Conservation (phyloP, 2,797 vertebrate genomes). For the Lemur catta region DNA sequence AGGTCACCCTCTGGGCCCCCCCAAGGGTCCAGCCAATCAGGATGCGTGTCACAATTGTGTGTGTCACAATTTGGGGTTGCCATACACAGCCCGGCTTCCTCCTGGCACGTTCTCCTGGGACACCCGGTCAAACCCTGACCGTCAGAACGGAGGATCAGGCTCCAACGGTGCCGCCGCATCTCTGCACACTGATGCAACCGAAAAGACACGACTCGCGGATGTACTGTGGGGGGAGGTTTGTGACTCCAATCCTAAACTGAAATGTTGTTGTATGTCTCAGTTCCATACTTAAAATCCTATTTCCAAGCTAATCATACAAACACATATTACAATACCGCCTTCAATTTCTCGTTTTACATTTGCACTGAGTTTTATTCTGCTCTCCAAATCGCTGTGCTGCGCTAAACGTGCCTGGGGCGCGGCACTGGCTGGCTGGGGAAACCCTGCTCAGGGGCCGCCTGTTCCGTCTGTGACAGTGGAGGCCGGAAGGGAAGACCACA, state of each 20-base stretch:
- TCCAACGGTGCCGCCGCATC: neutral
- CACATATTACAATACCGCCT: rapidly evolving
- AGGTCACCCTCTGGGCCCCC: neutral
- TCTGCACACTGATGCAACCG: rapidly evolving
- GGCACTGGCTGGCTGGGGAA: rapidly evolving
- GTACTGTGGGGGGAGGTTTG: neutral
- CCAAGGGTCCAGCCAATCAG: neutral
- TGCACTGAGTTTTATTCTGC: neutral
- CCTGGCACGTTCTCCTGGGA: slow-evolving; percentile 26
- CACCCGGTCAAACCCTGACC: slow-evolving; percentile 50
- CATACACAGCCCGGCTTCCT: neutral
- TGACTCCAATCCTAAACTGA: slow-evolving; percentile 63
- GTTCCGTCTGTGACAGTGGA: neutral
- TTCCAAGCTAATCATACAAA: too few relatives aligned
- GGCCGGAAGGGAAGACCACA: neutral
- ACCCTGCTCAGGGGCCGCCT: rapidly evolving
- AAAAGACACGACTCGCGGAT: rapidly evolving
- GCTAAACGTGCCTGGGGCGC: rapidly evolving
- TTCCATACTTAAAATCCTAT: neutral
- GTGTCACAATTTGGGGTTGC: rapidly evolving
- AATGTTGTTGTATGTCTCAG: neutral
- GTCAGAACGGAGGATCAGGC: slow-evolving; percentile 45
- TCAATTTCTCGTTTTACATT: neutral
- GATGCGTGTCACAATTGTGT: rapidly evolving
- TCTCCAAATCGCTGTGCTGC: neutral